A percentile compares a stretch with the other conserved stretches of the same genome.
phyloP scores from a whole-genome alignment of 2,113 vertebrate species.

The Saccopteryx bilineata region DNA sequence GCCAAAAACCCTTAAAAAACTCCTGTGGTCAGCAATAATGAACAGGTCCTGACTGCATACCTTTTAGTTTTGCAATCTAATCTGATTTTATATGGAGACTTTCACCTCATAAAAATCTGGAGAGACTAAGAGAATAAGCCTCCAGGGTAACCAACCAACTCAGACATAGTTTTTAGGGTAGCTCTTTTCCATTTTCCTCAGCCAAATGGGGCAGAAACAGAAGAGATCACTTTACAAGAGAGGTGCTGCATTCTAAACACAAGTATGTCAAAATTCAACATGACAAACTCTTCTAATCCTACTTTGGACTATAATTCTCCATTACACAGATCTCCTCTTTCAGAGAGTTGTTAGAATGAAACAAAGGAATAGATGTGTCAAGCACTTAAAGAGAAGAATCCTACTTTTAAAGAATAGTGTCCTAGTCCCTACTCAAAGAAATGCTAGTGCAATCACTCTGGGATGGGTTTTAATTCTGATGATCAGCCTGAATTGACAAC shows the following conservation, averaged over 20 bases:
- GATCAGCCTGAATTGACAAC: neutral
- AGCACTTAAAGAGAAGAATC: neutral
- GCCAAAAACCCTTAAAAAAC: neutral
- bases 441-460: neutral
- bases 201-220: neutral
- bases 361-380: neutral
- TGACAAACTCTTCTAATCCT: neutral
- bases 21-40: neutral
- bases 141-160: neutral
- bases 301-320: neutral
- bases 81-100: neutral
- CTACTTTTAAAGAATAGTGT: neutral
- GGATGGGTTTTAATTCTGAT: constrained; percentile 3
- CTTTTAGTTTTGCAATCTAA: neutral
- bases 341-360: neutral
- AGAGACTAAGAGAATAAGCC: neutral
- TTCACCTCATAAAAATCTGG: neutral
- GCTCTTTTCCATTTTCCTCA: neutral
- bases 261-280: neutral
- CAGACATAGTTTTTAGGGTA: neutral
- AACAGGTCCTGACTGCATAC: neutral
- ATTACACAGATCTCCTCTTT: neutral
- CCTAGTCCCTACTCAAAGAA: neutral
- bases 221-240: neutral
- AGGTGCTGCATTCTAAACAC: neutral